Conservation (phyloP, 2,888 invertebrate species). For the Leptopilina syphax region DNA sequence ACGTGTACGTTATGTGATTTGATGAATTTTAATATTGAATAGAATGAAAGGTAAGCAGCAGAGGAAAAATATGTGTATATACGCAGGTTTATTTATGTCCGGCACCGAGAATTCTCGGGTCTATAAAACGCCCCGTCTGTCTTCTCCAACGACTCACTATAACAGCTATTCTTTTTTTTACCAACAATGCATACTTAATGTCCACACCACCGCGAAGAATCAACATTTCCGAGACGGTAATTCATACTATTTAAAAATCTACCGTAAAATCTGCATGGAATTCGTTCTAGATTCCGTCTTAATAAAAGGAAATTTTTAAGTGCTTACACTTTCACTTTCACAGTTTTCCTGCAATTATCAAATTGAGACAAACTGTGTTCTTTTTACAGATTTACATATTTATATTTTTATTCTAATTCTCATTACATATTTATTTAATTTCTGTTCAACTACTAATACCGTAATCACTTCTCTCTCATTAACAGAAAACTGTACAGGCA, state of each 20-base stretch:
- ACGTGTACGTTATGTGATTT: too few relatives aligned
- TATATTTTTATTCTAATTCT: too few relatives aligned
- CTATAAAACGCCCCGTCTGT: constrained; percentile 37
- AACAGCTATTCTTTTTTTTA: constrained; percentile 28
- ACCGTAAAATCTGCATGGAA: constrained; percentile 8
- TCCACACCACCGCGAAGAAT: constrained; percentile 29
- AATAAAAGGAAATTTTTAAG: not conserved
- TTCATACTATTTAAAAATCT: constrained; percentile 19
- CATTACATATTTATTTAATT: too few relatives aligned
- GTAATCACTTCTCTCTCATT: too few relatives aligned
- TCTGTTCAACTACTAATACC: too few relatives aligned
- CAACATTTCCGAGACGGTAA: constrained; percentile 23
- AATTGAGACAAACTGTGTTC: too few relatives aligned
- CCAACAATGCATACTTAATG: constrained; percentile 37
- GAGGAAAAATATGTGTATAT: not conserved
- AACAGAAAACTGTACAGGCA: too few relatives aligned
- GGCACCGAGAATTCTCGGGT: not conserved
- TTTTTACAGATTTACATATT: too few relatives aligned
- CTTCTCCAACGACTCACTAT: constrained; percentile 33
- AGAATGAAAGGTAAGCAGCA: not conserved
- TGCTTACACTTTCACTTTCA: not conserved
- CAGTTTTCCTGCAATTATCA: not conserved
- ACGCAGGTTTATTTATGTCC: constrained; percentile 7
- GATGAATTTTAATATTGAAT: constrained; percentile 12
- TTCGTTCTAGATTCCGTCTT: constrained; percentile 17